Percentiles rank a stretch among this genome's conserved stretches.
These are phyloP conservation scores for Drosophila birchii DNA, from an alignment of 2,888 invertebrate species.

Conservation along the genomic window DNA sequence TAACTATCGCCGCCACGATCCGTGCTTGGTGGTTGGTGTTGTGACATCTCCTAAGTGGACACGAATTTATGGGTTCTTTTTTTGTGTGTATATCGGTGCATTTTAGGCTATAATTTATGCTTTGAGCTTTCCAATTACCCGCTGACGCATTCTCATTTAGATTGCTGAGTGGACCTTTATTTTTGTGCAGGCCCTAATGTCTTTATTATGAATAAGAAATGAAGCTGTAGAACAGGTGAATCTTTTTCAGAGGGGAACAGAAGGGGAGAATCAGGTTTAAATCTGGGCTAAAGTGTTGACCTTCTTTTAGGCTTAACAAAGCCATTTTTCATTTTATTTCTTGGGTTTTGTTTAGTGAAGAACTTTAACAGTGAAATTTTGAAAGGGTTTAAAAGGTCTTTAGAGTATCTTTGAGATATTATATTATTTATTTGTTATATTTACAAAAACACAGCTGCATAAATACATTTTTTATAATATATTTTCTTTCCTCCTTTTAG, in stretches of 20 bases:
- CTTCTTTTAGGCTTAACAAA: not conserved
- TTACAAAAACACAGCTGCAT: not conserved
- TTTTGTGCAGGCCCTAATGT: constrained; percentile 32
- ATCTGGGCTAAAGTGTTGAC: not conserved
- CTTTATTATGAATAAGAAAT: constrained; percentile 29
- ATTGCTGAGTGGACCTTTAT: constrained; percentile 39
- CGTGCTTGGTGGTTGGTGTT: constrained; percentile 52
- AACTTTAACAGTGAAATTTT: not conserved
- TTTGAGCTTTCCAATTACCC: constrained; percentile 59
- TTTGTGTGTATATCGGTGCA: constrained; percentile 24
- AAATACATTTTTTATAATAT: no score
- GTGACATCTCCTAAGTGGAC: constrained; percentile 69
- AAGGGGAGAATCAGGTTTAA: not conserved
- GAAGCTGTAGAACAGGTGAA: not conserved
- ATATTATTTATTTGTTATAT: not conserved
- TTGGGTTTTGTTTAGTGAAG: not conserved
- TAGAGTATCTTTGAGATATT: not conserved
- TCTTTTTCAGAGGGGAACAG: not conserved
- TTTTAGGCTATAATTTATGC: constrained; percentile 56
- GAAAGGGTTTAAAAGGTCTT: not conserved
- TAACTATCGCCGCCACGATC: constrained; percentile 63
- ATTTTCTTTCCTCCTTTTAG: not conserved
- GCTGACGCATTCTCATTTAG: constrained; percentile 68
- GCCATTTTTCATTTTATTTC: not conserved
- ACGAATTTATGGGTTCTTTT: constrained; percentile 64